Conservation (phyloP, 2,888 invertebrate species). For the Drosophila trichaetosa region DNA sequence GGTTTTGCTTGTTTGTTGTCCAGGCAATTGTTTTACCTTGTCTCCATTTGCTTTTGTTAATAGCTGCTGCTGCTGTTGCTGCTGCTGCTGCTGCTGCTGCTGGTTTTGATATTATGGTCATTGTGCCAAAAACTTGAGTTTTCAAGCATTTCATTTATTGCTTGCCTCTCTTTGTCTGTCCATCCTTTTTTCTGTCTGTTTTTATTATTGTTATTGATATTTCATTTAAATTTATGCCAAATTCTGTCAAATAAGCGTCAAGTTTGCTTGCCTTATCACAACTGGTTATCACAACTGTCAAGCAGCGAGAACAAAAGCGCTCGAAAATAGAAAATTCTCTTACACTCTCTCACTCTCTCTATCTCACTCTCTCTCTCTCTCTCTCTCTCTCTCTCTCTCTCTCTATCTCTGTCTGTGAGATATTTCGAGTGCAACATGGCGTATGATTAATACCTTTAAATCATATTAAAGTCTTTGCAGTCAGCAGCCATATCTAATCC, state of each 20-base stretch:
- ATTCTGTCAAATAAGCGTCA: constrained; percentile 65
- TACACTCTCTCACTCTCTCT: background rate
- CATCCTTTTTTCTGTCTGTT: constrained; percentile 1
- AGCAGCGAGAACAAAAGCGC: constrained; percentile 7
- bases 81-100: constrained; percentile 7
- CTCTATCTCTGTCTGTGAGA: constrained; percentile 3
- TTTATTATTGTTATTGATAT: constrained; percentile 46
- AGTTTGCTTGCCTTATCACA: constrained; percentile 15
- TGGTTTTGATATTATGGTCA: constrained; percentile 41
- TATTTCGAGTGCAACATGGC: constrained; percentile 60
- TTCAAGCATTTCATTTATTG: constrained; percentile 20
- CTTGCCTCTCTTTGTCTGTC: background rate
- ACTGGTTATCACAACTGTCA: constrained; percentile 64
- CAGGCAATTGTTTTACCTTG: constrained; percentile 60
- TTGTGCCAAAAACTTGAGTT: constrained; percentile 38
- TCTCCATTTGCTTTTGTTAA: constrained; percentile 29
- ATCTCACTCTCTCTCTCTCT: background rate
- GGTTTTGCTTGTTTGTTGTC: constrained; percentile 20
- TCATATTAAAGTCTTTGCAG: constrained; percentile 62
- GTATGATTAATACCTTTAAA: constrained; percentile 73
- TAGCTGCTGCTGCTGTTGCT: constrained; percentile 29
- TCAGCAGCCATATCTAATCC: constrained; percentile 29
- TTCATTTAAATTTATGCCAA: constrained; percentile 38
- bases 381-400: background rate
- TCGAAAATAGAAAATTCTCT: background rate